Base-by-base conservation (phyloP, 2,797 vertebrate species). In the Distichodus sexfasciatus region DNA sequence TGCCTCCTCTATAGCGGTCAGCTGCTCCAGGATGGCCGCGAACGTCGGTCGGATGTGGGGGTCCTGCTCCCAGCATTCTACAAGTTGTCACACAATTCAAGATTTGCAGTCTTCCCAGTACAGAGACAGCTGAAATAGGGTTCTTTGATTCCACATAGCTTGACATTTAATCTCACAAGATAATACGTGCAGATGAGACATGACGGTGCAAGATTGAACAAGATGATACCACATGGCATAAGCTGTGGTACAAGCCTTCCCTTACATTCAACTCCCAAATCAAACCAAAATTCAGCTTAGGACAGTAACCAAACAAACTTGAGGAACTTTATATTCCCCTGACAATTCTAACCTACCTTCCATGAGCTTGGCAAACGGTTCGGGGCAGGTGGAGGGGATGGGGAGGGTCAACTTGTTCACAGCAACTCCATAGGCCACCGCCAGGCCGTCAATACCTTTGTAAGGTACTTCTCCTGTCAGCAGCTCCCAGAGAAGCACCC, bases 51-150 rank as follows among this genome's bases (percentile, higher is more conserved):
- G 94, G 63, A 97, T 89, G 29, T 98, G 96, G 71, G 96, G 94
- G 84, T 98, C 95, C 84, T 95, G 95, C 53, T 96, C 94, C 96
- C 96, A 98, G 85, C 96, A 98, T 76, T 96, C 96, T 98, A 43
- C 50, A 50, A 84, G 8, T 23, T 46, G 86, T 62, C 69, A 84
- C 11, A 69, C 17, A 63, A 8, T 4, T 26, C 24, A 26, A 24
- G 4, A 4, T 35, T 10, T 17, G 28, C 59, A 62, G 2, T 62
- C n/a, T 6, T 26, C 31, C 17, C 21, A 26, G n/a, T n/a, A n/a
- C n/a, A n/a, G n/a, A n/a, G n/a, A n/a, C n/a, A n/a, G n/a, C n/a
- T n/a, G n/a, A n/a, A n/a, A n/a, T n/a, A n/a, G n/a, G n/a, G n/a
- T n/a, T n/a, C n/a, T n/a, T n/a, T n/a, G n/a, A n/a, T n/a, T n/a